Base-by-base conservation (phyloP, 2,113 vertebrate species). In the Phasianus colchicus region DNA sequence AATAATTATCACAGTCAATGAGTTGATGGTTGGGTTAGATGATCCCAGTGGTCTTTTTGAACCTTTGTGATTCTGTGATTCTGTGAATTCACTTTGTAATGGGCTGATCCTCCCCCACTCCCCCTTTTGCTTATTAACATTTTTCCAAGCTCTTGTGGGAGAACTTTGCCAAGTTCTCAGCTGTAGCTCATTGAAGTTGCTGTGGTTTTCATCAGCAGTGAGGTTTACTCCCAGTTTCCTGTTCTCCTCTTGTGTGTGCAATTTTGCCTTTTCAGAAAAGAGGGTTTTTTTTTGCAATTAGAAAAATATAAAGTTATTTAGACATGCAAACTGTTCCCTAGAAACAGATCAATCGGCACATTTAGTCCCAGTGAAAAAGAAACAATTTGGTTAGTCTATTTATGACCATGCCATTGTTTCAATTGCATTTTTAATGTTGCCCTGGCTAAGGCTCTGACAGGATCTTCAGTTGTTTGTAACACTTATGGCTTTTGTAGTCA, bases 131-230 rank as follows among this genome's bases (percentile, higher is more conserved):
- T 4, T 43, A 85, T 95, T 95, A 89, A 38, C 87, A 86, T 96
- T 95, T 92, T 73, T 92, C 91, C 83, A 65, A 95, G 83, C 88
- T 36, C 47, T 74, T 13, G 11, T 74, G 96, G 3, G 11, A 71
- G 85, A 71, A 30, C 82, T 89, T 83, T 95, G 96, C 89, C 92
- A 96, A 96, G 79, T 83, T 95, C 91, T 95, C 89, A 92, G 89
- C 91, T 91, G 81, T 80, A 63, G 60, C 91, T 93, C 74, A 19
- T 82, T 93, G 95, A 92, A 89, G 47, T 67, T 91, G 11, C 69
- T 36, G 72, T 42, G 47, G 32, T 89, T 95, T 95, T 87, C 47
- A 64, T 45, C 88, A 86, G 86, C 65, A 83, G 13, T 27, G 80
- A 94, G 42, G 43, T 72, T 92, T 88, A 47, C 76, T 77, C 86